These are phyloP conservation scores for Isotomurus palustris DNA, from an alignment of 2,888 invertebrate species.

Conservation along the genomic window DNA sequence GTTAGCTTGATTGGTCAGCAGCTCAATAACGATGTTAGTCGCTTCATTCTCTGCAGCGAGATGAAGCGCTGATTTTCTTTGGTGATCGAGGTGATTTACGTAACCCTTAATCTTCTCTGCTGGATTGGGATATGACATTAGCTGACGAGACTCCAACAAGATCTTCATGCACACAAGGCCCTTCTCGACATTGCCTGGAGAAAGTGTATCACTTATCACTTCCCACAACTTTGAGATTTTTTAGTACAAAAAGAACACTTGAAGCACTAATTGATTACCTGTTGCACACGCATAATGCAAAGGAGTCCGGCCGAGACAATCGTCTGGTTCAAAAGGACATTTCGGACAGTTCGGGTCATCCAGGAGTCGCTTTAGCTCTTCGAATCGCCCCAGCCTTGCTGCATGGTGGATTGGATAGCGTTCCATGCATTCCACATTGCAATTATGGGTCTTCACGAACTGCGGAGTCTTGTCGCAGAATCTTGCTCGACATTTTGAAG, in stretches of 20 bases:
- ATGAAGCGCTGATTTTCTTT: constrained; percentile 28
- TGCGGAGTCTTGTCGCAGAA: too few species aligned
- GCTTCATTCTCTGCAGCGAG: constrained; percentile 36
- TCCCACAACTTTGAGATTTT: background rate
- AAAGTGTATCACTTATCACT: background rate
- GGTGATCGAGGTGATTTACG: constrained; percentile 26
- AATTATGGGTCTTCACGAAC: constrained; percentile 11
- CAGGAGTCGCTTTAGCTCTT: constrained; percentile 14
- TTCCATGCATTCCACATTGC: constrained; percentile 21
- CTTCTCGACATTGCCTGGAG: constrained; percentile 32
- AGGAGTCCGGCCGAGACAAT: constrained; percentile 30
- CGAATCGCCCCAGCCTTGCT: constrained; percentile 28
- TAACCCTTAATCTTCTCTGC: constrained; percentile 26
- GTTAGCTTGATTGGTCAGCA: constrained; percentile 24
- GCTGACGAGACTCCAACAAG: constrained; percentile 20
- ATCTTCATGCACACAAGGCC: constrained; percentile 26
- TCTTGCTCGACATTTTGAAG: background rate
- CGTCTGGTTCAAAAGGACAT: constrained; percentile 27
- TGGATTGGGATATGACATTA: constrained; percentile 10
- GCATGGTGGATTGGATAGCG: constrained; percentile 37
- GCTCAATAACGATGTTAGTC: constrained; percentile 28
- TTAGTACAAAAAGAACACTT: background rate
- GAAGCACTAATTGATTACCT: constrained; percentile 1
- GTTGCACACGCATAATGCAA: constrained; percentile 30
- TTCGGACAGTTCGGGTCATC: background rate